Evolutionary conservation across 2,113 vertebrate species (phyloP), one percentile per base, ranked within the genome.

Genomic region (Poecile atricapillus): DNA sequence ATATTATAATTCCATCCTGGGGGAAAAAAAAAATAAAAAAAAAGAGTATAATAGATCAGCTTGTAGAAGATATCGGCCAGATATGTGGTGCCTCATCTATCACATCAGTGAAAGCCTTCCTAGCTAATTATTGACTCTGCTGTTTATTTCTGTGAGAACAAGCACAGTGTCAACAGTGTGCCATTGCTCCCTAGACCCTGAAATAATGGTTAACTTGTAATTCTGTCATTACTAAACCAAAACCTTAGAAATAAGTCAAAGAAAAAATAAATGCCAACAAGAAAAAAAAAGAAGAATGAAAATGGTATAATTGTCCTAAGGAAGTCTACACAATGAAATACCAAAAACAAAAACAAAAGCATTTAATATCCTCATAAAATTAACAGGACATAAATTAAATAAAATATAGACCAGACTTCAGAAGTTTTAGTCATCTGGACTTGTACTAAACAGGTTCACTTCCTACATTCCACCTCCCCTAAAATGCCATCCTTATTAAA

Each of bases 61-160:
- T 80, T 92, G 73, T 59, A 83, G 39, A 55, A 68, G 2, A 27
- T 55, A 37, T 68, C 52, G 77, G 9, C 17, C n/a, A 69, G 16
- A 53, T 62, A 70, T 3, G 6, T 71, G 17, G 5, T 78, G 15
- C 33, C 52, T 84, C 41, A 79, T 71, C n/a, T 64, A 58, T 82
- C 39, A 87, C 13, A 49, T 46, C 28, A 82, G 10, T 46, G 28
- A 91, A 80, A 75, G 17, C 5, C 22, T 33, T 58, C 28, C 41
- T 75, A 50, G 65, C 6, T 75, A 84, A 95, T 95, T 92, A 91
- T 75, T 94, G 44, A 87, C 58, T 64, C 28, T 60, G 21, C 17
- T 78, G 35, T 11, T 75, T 64, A 23, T 53, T 94, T 25, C 58
- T 89, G 31, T 91, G 91, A 94, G 62, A 91, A 70, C 39, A 50